Conservation (phyloP, 2,113 vertebrate genomes). For the Empidonax traillii region DNA sequence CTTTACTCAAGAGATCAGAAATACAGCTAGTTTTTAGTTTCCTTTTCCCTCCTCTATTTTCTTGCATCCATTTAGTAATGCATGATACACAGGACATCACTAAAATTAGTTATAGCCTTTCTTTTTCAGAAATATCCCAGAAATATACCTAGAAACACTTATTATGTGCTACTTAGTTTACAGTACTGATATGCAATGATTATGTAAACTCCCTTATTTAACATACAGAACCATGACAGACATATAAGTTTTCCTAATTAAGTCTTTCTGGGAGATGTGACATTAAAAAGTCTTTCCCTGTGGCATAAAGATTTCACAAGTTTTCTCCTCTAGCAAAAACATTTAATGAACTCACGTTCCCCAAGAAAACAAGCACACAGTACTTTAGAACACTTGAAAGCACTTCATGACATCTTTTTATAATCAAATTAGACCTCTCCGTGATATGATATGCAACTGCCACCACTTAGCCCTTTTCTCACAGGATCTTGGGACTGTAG, state of each 20-base stretch:
- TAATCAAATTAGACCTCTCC: background rate
- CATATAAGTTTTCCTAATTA: background rate
- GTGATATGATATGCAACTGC: background rate
- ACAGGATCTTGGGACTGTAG: background rate
- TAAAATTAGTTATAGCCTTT: background rate
- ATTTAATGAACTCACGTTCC: background rate
- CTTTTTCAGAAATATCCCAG: background rate
- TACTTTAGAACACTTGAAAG: background rate
- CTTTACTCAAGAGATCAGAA: background rate
- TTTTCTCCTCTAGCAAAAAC: background rate
- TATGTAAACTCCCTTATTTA: background rate
- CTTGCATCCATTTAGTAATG: background rate
- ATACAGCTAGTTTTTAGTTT: background rate
- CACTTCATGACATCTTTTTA: background rate
- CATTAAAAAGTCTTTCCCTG: background rate
- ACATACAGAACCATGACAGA: rapidly evolving
- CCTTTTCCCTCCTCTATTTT: background rate
- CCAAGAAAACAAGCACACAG: background rate
- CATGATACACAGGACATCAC: background rate
- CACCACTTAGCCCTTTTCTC: background rate
- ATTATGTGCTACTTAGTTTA: background rate
- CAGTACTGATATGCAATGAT: background rate
- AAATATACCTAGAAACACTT: background rate
- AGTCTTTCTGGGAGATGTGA: background rate
- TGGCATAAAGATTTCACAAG: background rate